Evolutionary conservation across 2,113 vertebrate species (phyloP), one percentile per base, ranked within the genome.

Genomic region (Gopherus flavomarginatus): DNA sequence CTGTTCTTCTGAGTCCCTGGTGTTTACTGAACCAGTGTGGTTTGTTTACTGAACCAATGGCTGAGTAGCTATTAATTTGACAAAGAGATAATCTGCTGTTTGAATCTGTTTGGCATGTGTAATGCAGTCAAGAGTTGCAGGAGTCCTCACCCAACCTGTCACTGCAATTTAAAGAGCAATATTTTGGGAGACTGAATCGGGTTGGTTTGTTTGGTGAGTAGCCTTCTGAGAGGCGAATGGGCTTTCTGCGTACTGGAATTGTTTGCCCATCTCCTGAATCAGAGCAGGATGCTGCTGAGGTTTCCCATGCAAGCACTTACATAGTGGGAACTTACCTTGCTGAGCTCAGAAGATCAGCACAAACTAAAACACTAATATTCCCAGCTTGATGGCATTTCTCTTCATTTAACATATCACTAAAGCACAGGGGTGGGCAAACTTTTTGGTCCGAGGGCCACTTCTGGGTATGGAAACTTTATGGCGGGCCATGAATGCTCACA

Each of bases 31-130:
- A 0, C 86, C 69, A 52, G 83, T 95, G 94, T 95, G 94, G 35
- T 38, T 69, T 17, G 90, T 95, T 83, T 93, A 42, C 42, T 42
- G 42, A 42, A 42, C 89, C 78, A 17, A 11, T 59, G 56, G 44
- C 38, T 21, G 62, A 92, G 72, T 16, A 83, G 90, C 96, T 89
- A 89, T 49, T 86, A 17, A 92, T 69, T 78, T 81, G 47, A 89
- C 90, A 88, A 88, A 94, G 88, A 85, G 84, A 87, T 81, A 83
- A 17, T 95, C 93, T 92, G 52, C 81, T 47, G 8, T 93, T 95
- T 94, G 86, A 85, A 59, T 93, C 85, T 86, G 80, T 62, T 72
- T 11, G 0, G 53, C 77, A 22, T 62, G 49, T 62, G 65, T 91
- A 85, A 79, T 92, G 13, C 59, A 65, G 89, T 90, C 49, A 38